phyloP scores from a whole-genome alignment of 2,113 vertebrate species.

The Picathartes gymnocephalus region DNA sequence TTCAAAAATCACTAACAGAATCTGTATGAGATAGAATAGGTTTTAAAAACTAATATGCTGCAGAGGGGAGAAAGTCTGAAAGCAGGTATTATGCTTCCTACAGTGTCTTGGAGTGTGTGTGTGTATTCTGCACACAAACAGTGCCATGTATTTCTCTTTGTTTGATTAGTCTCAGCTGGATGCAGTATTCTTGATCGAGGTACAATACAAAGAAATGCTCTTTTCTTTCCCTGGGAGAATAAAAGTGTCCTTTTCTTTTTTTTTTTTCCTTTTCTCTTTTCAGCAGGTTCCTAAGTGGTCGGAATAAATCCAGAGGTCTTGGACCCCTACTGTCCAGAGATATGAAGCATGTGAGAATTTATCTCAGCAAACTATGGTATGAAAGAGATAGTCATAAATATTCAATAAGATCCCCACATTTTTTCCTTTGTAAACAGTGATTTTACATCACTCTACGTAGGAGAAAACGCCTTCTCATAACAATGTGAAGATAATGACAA shows the following conservation, averaged over 20 bases:
- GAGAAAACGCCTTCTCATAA: neutral
- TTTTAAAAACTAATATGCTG: neutral
- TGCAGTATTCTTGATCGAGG: neutral
- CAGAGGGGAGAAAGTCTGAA: neutral
- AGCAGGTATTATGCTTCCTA: neutral
- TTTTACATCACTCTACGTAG: neutral
- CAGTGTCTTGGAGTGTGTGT: neutral
- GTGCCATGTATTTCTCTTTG: neutral
- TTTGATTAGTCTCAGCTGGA: slow-evolving; percentile 55
- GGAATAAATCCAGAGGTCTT: slow-evolving; percentile 3
- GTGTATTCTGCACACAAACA: neutral
- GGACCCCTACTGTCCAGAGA: neutral
- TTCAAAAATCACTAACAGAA: neutral
- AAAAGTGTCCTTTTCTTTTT: neutral
- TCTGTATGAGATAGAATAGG: neutral
- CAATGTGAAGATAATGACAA: neutral
- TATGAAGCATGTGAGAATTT: neutral
- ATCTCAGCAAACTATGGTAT: neutral
- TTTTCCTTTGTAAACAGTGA: neutral
- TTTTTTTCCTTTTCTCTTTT: neutral
- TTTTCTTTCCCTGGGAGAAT: neutral
- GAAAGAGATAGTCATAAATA: neutral
- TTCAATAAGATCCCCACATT: neutral
- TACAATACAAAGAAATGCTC: neutral
- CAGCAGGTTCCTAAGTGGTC: neutral